A percentile compares a stretch with the other conserved stretches of the same genome.
Conservation (phyloP, 2,113 vertebrate genomes). For the Corynorhinus townsendii region DNA sequence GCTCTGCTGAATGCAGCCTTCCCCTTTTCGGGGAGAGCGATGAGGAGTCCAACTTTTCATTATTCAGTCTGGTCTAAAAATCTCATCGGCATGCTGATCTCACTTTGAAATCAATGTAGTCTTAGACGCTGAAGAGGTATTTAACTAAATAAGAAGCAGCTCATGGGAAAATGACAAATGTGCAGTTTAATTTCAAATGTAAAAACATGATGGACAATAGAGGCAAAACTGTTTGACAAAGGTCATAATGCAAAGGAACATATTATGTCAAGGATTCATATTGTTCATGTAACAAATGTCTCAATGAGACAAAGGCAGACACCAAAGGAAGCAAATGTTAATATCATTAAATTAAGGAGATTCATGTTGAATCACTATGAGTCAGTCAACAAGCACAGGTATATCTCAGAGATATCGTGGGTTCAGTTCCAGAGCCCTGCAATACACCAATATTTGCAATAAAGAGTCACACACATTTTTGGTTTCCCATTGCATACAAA, state of each 20-base stretch:
- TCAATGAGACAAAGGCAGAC: neutral
- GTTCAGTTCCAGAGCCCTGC: neutral
- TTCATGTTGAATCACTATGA: neutral
- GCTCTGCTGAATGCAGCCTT: conserved; percentile 27
- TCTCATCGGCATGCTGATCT: conserved; percentile 54
- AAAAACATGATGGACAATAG: conserved; percentile 16
- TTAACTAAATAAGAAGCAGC: conserved; percentile 51
- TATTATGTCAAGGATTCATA: conserved; percentile 4
- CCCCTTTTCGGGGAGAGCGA: conserved; percentile 30
- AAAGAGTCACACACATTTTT: neutral
- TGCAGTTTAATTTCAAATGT: conserved; percentile 30
- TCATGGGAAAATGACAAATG: conserved; percentile 32
- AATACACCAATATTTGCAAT: neutral
- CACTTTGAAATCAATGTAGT: conserved; percentile 50
- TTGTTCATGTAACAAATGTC: neutral
- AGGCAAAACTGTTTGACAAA: conserved; percentile 33
- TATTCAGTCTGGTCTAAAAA: conserved; percentile 55
- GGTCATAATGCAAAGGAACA: neutral
- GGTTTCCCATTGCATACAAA: neutral
- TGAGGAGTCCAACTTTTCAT: conserved; percentile 50
- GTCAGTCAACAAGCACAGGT: neutral
- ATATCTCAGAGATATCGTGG: neutral
- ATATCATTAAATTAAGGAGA: neutral
- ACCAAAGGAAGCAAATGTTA: neutral
- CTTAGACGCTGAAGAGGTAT: conserved; percentile 35